Base-by-base conservation (phyloP, 1,140 invertebrate genomes). In the Drosophila miranda region DNA sequence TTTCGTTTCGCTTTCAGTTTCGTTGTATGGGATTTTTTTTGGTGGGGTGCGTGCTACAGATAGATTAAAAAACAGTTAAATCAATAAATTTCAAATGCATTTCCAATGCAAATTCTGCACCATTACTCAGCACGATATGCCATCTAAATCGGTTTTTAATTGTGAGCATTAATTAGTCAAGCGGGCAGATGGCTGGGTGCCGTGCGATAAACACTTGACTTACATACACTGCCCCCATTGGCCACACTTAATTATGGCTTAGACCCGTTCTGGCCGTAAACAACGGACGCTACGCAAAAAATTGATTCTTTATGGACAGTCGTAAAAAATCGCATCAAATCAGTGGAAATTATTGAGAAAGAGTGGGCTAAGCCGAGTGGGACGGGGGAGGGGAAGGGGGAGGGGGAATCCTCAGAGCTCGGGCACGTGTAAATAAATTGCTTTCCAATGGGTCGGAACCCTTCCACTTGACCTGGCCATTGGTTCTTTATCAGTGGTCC, bases 271-370 rank as follows among this genome's bases (percentile, higher is more conserved):
- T 57, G 50, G 69, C 48, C 70, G 57, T 73, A 64, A 73, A 73
- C 58, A 45, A 63, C 23, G 23, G 6, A 13, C 8, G 23, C 38
- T 23, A 41, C 34, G 52, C 4, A n/a, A 19, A 41, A 86, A 86
- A 86, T 86, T 86, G 82, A 86, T 86, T 86, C 79, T 63, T 82
- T 82, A 82, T 68, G 64, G 79, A 70, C 19, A 19, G 69, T 59
- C 82, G 79, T 86, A 86, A 86, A 84, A 74, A 78, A 81, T 81
- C 68, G 81, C 53, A 86, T 86, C 81, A 86, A 86, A 81, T 81
- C 69, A 60, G 56, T 69, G 70, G 76, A 86, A 75, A 77, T 71
- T 13, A 38, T 38, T 38, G 34, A 38, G 34, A 38, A 13, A 11
- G 34, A 66, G 63, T 48, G 53, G 56, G 58, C 68, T 74, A 61